Conservation (phyloP, 2,113 vertebrate species). For the Artemisiospiza belli region DNA sequence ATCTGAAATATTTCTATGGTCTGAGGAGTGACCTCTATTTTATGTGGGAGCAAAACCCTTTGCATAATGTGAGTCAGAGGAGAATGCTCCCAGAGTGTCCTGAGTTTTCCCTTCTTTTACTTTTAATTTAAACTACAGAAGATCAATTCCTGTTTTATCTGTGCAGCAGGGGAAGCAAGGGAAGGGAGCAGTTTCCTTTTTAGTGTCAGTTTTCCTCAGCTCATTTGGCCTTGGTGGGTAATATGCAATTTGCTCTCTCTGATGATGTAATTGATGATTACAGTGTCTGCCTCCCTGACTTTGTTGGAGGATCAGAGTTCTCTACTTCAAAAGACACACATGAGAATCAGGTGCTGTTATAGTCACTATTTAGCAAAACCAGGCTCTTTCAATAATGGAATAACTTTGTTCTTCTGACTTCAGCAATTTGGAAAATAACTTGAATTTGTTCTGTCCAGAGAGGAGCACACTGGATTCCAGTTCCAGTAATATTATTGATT, state of each 20-base stretch:
- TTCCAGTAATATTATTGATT: constrained; percentile 15
- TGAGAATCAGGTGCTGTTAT: constrained; percentile 14
- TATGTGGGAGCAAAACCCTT: not conserved
- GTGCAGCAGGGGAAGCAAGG: not conserved
- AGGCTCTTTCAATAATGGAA: not conserved
- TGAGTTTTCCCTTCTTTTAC: not conserved
- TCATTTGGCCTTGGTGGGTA: not conserved
- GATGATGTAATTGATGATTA: constrained; percentile 40
- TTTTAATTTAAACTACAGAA: constrained; percentile 3
- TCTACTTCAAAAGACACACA: constrained; percentile 10
- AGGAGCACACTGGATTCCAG: not conserved
- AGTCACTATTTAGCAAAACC: not conserved
- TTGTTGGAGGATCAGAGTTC: constrained; percentile 32
- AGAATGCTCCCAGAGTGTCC: not conserved
- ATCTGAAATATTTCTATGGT: fast-evolving
- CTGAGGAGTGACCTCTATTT: not conserved
- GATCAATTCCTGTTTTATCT: constrained; percentile 22
- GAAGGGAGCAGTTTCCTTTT: not conserved
- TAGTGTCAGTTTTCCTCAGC: not conserved
- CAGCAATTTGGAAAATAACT: not conserved
- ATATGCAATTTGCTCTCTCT: constrained; percentile 39
- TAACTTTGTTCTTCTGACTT: constrained; percentile 2
- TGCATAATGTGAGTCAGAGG: not conserved
- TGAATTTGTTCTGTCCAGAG: not conserved
- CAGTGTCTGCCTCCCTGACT: not conserved